Conservation (phyloP, 2,888 invertebrate genomes). For the Pasiphila rectangulata region DNA sequence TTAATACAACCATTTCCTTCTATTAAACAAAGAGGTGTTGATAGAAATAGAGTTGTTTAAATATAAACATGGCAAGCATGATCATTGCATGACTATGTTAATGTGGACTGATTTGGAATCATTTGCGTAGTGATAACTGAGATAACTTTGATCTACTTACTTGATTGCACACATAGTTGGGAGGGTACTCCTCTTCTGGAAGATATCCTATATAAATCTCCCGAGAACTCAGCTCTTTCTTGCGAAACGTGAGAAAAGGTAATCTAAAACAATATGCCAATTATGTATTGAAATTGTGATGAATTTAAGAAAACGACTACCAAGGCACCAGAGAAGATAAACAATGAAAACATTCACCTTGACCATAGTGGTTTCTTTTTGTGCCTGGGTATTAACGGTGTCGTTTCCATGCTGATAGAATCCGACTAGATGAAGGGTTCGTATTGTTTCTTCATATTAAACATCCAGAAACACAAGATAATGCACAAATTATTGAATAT, state of each 20-base stretch:
- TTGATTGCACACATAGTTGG: constrained; percentile 98
- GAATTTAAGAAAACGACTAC: constrained; percentile 37
- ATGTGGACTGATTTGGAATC: constrained; percentile 3
- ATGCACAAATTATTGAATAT: not conserved
- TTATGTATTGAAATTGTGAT: constrained; percentile 19
- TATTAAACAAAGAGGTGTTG: no score
- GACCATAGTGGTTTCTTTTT: constrained; percentile 71
- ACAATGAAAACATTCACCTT: constrained; percentile 52
- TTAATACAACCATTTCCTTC: no score
- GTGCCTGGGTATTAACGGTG: constrained; percentile 64
- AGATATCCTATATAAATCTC: constrained; percentile 89
- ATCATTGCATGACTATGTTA: not conserved
- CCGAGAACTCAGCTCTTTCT: constrained; percentile 87
- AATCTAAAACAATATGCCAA: constrained; percentile 81
- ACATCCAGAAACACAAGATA: not conserved
- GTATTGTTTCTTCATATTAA: constrained; percentile 22
- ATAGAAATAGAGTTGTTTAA: no score
- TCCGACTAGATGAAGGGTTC: constrained; percentile 23
- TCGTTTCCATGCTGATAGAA: constrained; percentile 62
- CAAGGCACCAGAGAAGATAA: constrained; percentile 27
- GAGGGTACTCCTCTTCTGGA: constrained; percentile 91
- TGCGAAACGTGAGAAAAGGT: constrained; percentile 87
- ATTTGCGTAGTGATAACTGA: constrained; percentile 2
- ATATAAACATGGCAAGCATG: no score
- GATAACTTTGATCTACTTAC: constrained; percentile 47